Base-by-base conservation (phyloP, 2,888 invertebrate species). In the Digitonthophagus gazella region DNA sequence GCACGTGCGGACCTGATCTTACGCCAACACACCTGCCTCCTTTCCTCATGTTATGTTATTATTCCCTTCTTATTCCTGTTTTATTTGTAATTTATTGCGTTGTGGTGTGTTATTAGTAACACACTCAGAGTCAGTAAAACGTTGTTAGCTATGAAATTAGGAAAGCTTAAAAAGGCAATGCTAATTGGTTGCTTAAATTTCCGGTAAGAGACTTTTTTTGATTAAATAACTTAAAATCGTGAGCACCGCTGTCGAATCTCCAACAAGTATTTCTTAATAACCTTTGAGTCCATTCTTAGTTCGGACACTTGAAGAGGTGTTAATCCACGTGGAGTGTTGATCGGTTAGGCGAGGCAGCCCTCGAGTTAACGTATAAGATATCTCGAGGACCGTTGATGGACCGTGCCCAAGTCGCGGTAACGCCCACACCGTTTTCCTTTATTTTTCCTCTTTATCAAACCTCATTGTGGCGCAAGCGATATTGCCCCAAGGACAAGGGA, bases 401-500 rank as follows among this genome's bases (percentile, higher is more conserved):
- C 28, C 28, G 28, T 44, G 28, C 28, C 28, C 28, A 44, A 11
- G 11, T 44, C 28, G 28, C 28, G 28, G 28, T 44, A 44, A 44
- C 28, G 28, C 28, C 28, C 28, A 44, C 28, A 44, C 28, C 28
- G 3, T 44, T 44, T 44, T 44, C 11, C 11, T 44, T 44, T 44
- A 8, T 44, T 8, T 44, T 44, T 5, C 28, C 8, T 44, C 28
- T 44, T 44, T 44, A 44, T 44, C 28, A 44, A 8, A n/a, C n/a
- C n/a, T n/a, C n/a, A n/a, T n/a, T n/a, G n/a, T n/a, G n/a, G n/a
- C n/a, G n/a, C 28, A 44, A 44, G 8, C 28, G 28, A 44, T 44
- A 44, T 44, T 44, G 28, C 11, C 28, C n/a, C n/a, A n/a, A n/a
- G n/a, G 11, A 44, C 11, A 44, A 28, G 15, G 57, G 65, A 69